These are phyloP conservation scores for Carcinoscorpius rotundicauda DNA, from an alignment of 1,140 invertebrate genomes.

Conservation along the genomic window DNA sequence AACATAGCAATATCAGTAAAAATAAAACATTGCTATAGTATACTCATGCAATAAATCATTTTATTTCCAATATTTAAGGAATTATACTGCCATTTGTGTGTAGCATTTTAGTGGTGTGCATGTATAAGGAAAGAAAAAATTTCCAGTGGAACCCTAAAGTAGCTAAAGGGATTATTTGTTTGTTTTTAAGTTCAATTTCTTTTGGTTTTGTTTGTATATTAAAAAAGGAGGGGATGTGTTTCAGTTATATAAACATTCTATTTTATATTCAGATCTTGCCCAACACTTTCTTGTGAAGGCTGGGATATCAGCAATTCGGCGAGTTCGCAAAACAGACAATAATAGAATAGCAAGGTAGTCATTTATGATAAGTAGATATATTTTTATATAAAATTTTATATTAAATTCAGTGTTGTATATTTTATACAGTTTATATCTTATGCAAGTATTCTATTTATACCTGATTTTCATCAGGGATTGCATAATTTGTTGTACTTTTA, in stretches of 20 bases:
- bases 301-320: constrained; percentile 82
- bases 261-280: constrained; percentile 35
- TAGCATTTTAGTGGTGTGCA: no score
- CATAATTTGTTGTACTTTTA: neutral
- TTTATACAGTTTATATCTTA: no score
- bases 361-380: constrained; percentile 24
- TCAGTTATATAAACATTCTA: neutral
- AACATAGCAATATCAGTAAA: no score
- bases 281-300: constrained; percentile 53
- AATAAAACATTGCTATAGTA: no score
- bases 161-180: no score
- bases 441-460: constrained; percentile 2
- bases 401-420: no score
- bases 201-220: neutral
- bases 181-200: no score
- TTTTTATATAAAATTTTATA: neutral
- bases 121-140: no score
- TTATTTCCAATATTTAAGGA: no score
- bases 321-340: constrained; percentile 92
- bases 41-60: no score
- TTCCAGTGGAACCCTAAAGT: no score
- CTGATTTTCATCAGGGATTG: neutral
- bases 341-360: constrained; percentile 70
- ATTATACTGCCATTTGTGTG: no score
- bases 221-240: neutral